phyloP scores from a whole-genome alignment of 2,797 vertebrate species.

The Triplophysa yarkandensis region DNA sequence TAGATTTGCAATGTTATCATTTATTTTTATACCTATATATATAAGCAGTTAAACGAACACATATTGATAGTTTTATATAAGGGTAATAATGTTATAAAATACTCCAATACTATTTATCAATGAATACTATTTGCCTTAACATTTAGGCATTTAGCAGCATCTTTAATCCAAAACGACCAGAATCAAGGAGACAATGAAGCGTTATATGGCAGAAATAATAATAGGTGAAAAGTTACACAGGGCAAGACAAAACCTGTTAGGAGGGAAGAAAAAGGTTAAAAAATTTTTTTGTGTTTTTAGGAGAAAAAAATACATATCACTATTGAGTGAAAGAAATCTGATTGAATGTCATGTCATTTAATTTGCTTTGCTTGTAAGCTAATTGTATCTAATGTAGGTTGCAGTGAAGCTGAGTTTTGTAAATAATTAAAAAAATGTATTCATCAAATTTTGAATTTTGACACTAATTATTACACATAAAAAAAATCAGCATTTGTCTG shows the following conservation, averaged over 20 bases:
- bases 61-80: slow-evolving; percentile 3
- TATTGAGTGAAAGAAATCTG: background rate
- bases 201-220: no score
- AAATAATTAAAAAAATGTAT: background rate
- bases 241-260: no score
- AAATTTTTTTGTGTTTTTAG: no score
- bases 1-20: no score
- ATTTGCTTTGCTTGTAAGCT: slow-evolving; percentile 8
- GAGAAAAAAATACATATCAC: background rate
- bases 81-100: no score
- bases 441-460: slow-evolving; percentile 12
- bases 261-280: no score
- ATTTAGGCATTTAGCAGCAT: no score
- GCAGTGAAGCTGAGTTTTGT: background rate
- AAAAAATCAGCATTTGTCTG: background rate
- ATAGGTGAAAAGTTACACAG: no score
- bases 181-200: no score
- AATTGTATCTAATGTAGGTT: slow-evolving; percentile 8
- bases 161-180: no score
- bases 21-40: background rate
- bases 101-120: no score
- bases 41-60: background rate
- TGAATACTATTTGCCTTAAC: no score
- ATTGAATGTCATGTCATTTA: slow-evolving; percentile 5
- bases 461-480: slow-evolving; percentile 15